Conservation (phyloP, 2,797 vertebrate species). For the Tadarida brasiliensis region DNA sequence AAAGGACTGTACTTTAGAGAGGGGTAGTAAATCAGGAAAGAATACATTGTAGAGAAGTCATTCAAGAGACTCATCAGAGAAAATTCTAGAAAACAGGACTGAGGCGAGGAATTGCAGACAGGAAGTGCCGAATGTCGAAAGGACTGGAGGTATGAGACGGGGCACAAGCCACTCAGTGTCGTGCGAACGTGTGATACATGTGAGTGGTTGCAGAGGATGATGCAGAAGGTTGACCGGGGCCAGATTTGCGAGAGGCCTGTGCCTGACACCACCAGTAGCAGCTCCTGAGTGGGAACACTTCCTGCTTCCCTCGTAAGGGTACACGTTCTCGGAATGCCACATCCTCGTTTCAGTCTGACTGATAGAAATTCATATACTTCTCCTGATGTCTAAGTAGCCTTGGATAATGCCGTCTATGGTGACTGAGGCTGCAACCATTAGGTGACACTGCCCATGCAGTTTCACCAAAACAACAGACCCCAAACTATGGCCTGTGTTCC, state of each 20-base stretch:
- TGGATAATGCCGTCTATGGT: neutral
- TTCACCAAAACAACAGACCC: neutral
- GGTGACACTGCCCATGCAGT: neutral
- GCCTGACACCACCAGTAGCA: neutral
- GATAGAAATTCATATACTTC: neutral
- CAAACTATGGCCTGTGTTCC: neutral
- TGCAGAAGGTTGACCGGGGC: neutral
- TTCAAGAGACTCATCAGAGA: neutral
- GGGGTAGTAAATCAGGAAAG: neutral
- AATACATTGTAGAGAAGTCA: neutral
- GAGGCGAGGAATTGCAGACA: neutral
- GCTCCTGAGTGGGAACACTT: neutral
- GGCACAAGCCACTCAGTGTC: fast-evolving
- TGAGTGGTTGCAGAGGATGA: neutral
- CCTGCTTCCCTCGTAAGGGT: neutral
- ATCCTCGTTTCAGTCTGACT: neutral
- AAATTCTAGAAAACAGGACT: neutral
- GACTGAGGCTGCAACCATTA: neutral
- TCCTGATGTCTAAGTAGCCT: neutral
- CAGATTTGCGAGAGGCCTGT: neutral
- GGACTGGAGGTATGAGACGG: neutral
- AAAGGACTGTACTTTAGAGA: neutral
- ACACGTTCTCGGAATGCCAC: neutral
- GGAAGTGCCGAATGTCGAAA: neutral
- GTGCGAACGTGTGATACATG: neutral